These are phyloP conservation scores for Cyprinodon brontotheroides DNA, from an alignment of 2,113 vertebrate genomes.

Conservation along the genomic window DNA sequence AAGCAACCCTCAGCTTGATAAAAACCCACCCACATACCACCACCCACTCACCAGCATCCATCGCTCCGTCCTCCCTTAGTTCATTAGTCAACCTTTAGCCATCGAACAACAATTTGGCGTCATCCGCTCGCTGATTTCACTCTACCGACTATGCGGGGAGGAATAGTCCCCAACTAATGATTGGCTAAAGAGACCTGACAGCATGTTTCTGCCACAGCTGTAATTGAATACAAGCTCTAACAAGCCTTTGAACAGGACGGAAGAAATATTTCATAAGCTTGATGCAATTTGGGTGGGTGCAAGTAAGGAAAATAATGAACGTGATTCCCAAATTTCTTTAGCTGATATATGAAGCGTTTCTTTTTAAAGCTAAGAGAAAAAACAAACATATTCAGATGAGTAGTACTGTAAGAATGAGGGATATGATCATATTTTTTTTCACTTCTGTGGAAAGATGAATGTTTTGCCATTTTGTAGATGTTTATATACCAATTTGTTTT, in stretches of 20 bases:
- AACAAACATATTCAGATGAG: slow-evolving; percentile 55
- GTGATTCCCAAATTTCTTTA: slow-evolving; percentile 69
- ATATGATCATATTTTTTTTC: slow-evolving; percentile 29
- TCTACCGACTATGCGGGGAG: slow-evolving; percentile 64
- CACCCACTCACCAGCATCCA: slow-evolving; percentile 64
- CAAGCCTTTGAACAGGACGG: slow-evolving; percentile 85
- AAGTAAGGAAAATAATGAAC: slow-evolving; percentile 78
- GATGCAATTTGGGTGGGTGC: slow-evolving; percentile 83
- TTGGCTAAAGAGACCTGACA: slow-evolving; percentile 88
- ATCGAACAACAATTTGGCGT: slow-evolving; percentile 86
- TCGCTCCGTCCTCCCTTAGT: slow-evolving; percentile 77
- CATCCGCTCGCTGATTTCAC: slow-evolving; percentile 64
- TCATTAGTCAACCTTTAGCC: slow-evolving; percentile 89
- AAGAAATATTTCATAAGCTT: slow-evolving; percentile 88
- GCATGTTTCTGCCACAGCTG: slow-evolving; percentile 83
- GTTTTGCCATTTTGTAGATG: slow-evolving; percentile 52
- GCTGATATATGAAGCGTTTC: slow-evolving; percentile 55
- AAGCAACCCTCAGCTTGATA: slow-evolving; percentile 30
- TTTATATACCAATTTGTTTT: slow-evolving; percentile 62
- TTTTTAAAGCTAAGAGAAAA: slow-evolving; percentile 32
- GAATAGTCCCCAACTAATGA: slow-evolving; percentile 87
- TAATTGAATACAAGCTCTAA: slow-evolving; percentile 89
- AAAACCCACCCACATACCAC: not conserved
- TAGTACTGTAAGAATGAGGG: slow-evolving; percentile 25
- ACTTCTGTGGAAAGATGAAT: slow-evolving; percentile 38